Evolutionary conservation across 2,797 vertebrate species (phyloP).

Genomic region (Myripristis jacobus): DNA sequence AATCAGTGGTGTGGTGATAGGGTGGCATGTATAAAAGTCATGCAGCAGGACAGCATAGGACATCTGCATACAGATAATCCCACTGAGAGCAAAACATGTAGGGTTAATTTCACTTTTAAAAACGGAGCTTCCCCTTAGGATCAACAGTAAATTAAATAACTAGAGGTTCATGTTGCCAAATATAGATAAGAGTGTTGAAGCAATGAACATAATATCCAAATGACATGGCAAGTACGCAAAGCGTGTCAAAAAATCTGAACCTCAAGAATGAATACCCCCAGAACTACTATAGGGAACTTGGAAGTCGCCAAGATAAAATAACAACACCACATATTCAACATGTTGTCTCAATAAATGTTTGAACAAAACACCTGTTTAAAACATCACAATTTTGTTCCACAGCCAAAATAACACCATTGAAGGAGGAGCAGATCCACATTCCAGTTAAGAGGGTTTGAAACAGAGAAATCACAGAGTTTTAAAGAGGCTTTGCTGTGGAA

Average conservation of each 20-base stretch:
- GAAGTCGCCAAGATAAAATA: constrained; percentile 22
- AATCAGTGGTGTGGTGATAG: constrained; percentile 25
- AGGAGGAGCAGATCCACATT: constrained; percentile 60
- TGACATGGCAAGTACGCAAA: constrained; percentile 44
- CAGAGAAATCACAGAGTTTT: constrained; percentile 30
- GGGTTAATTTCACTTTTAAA: constrained; percentile 21
- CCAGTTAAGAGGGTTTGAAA: constrained; percentile 65
- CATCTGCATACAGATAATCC: neutral
- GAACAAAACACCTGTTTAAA: constrained; percentile 56
- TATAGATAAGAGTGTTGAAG: constrained; percentile 54
- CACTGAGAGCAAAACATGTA: constrained; percentile 35
- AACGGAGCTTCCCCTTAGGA: constrained; percentile 42
- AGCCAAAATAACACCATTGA: constrained; percentile 61
- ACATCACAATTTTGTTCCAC: constrained; percentile 67
- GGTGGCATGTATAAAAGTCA: constrained; percentile 21
- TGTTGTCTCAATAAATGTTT: constrained; percentile 42
- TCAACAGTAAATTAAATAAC: constrained; percentile 36
- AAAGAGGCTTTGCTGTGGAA: constrained; percentile 38
- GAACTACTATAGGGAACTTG: constrained; percentile 40
- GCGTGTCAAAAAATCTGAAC: constrained; percentile 27
- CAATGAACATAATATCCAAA: constrained; percentile 48
- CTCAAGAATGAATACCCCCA: constrained; percentile 17
- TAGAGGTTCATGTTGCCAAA: constrained; percentile 43
- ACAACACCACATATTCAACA: constrained; percentile 59
- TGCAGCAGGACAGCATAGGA: constrained; percentile 1